Percentiles rank a stretch among this genome's conserved stretches.
Conservation (phyloP, 2,113 vertebrate species). For the Aphelocoma coerulescens region DNA sequence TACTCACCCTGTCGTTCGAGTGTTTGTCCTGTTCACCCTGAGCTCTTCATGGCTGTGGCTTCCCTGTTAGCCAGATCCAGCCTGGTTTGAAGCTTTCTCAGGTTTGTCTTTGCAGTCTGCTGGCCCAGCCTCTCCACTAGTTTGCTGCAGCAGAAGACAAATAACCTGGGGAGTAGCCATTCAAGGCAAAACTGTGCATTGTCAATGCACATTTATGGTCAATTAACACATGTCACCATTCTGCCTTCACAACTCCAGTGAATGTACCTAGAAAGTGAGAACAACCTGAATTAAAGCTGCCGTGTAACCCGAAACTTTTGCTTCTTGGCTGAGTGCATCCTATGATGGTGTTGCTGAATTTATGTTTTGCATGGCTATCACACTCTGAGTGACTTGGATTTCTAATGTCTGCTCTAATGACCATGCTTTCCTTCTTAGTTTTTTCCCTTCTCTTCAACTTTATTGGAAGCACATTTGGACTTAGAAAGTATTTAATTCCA, state of each 20-base stretch:
- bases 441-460: background rate
- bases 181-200: background rate
- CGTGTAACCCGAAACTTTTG: background rate
- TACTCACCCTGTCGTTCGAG: background rate
- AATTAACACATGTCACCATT: conserved; percentile 8
- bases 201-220: background rate
- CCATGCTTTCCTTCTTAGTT: background rate
- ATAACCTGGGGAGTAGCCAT: background rate
- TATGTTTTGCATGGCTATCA: background rate
- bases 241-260: background rate
- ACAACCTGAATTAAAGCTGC: conserved; percentile 3
- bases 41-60: background rate
- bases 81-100: background rate
- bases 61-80: background rate
- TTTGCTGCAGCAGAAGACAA: background rate
- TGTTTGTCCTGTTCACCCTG: background rate
- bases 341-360: background rate
- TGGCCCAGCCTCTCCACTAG: background rate
- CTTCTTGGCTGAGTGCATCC: background rate
- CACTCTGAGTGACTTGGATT: background rate
- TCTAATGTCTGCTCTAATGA: background rate
- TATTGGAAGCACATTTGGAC: background rate
- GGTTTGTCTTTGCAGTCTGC: background rate
- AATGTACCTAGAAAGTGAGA: background rate
- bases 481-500: background rate